Evolutionary conservation across 2,113 vertebrate species (phyloP).

Genomic region (rat (Rattus norvegicus)): GRCr8 NC_086029.1:62174001-62174500

Average conservation of each 20-base stretch:
- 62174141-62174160: not conserved
- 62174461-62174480: not conserved
- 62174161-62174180: conserved; percentile 54
- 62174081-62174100: not conserved
- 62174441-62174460: not conserved
- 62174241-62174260: conserved; percentile 41
- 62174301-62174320: conserved; percentile 47
- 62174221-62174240: not conserved
- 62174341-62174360: not conserved
- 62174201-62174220: conserved; percentile 25
- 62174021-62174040: not conserved
- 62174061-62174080: conserved; percentile 41
- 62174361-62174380: not conserved
- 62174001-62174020: not conserved
- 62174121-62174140: conserved; percentile 11
- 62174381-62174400: not conserved
- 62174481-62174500: not conserved
- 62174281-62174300: not conserved
- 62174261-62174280: not conserved
- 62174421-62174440: too few species aligned
- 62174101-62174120: conserved; percentile 46
- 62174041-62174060: conserved; percentile 46
- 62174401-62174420: not conserved
- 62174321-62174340: conserved; percentile 33
- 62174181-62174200: conserved; percentile 73